Base-by-base conservation (phyloP, 53 echinoderm and acorn worm genomes). In the Holothuria leucospilota region DNA sequence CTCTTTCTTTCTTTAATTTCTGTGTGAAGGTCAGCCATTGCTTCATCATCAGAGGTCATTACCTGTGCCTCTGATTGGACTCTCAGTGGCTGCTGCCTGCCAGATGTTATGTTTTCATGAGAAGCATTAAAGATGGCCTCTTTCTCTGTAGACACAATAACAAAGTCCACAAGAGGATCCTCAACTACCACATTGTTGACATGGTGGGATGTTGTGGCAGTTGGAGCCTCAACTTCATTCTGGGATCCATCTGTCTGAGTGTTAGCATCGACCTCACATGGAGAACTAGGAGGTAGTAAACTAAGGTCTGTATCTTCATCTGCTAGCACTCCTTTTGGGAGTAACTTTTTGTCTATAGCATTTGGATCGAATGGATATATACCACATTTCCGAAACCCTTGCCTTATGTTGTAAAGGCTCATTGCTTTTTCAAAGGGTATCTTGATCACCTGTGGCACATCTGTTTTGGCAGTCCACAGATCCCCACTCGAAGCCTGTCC, bases 401-500 rank as follows among this genome's bases (percentile, higher is more conserved):
- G 13, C 38, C 71, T 89, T 63, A 89, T 89, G 63, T 89, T 89
- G 84, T 89, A 60, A 49, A 89, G 21, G 2, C 62, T 58, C 89
- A 89, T 89, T 10, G 89, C 39, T 38, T 49, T 39, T 63, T 89
- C 84, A 51, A 82, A 84, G 41, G 89, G 74, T 20, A 51, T 20
- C 39, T 75, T 86, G 7, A 90, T 39, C 0, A 90, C 25, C 2
- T 73, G 71, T 25, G 90, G 82, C 1, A 86, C 65, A 30, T 88
- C 83, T 42, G 29, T 41, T 68, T 82, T 88, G 38, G 82, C 8
- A 60, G 69, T 82, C 88, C 88, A 88, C 7, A 88, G 59, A 25
- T 63, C 14, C 4, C 88, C 88, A 52, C 88, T 70, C 12, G 71
- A 24, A 18, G 75, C 74, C 41, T 87, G 64, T 1, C 87, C 79